A percentile compares a stretch with the other conserved stretches of the same genome.
Evolutionary conservation across 2,888 invertebrate genomes (phyloP).

Genomic region (Ophion ellenae): DNA sequence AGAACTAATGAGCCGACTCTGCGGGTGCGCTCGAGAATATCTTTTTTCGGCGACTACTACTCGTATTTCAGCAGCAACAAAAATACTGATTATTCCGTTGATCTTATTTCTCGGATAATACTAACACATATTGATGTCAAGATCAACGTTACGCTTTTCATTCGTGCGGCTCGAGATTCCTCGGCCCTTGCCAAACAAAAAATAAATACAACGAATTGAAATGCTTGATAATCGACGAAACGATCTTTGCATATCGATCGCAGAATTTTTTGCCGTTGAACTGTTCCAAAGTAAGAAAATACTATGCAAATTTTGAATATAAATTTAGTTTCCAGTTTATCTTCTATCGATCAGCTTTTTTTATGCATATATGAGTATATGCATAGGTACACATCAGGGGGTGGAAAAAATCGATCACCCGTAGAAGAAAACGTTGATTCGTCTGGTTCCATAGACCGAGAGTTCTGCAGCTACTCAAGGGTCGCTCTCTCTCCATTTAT

Average conservation of each 20-base stretch:
- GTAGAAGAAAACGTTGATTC: not conserved
- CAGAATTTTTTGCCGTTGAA: not conserved
- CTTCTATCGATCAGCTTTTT: constrained; percentile 40
- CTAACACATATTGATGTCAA: not conserved
- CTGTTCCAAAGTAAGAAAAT: not conserved
- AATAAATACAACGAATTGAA: constrained; percentile 40
- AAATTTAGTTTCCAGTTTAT: constrained; percentile 35
- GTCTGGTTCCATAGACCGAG: not conserved
- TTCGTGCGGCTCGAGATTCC: not conserved
- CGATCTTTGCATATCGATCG: constrained; percentile 22
- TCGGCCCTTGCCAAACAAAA: constrained; percentile 12
- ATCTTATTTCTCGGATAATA: not conserved
- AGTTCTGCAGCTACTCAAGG: not conserved
- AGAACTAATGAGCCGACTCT: not conserved
- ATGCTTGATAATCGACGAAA: constrained; percentile 16
- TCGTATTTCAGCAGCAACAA: not conserved
- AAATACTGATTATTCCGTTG: not conserved
- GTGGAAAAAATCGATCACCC: constrained; percentile 2
- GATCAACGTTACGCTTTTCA: not conserved
- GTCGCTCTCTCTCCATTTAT: not conserved
- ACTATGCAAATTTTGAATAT: not conserved
- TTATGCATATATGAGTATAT: constrained; percentile 47
- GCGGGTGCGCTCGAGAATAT: not conserved
- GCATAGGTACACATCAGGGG: not conserved
- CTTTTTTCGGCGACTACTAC: not conserved